phyloP scores from a whole-genome alignment of 2,888 invertebrate species.

The Campoplex capitator region DNA sequence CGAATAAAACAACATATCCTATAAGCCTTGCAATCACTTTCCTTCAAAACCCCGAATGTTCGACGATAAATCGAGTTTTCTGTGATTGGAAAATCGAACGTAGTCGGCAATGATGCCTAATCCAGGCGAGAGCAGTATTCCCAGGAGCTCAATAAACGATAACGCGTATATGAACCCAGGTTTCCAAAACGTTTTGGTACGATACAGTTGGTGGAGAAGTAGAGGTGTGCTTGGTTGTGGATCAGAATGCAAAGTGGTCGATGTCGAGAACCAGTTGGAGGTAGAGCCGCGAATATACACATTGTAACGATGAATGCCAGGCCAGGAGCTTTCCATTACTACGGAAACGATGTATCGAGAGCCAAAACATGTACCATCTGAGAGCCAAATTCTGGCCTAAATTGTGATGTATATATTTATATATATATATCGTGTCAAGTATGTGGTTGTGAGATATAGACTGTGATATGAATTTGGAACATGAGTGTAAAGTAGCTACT shows the following conservation, averaged over 20 bases:
- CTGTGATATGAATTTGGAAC: constrained; percentile 62
- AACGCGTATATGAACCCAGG: constrained; percentile 67
- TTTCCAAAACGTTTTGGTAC: constrained; percentile 54
- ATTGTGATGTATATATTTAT: constrained; percentile 28
- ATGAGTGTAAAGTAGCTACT: constrained; percentile 67
- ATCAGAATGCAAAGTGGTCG: constrained; percentile 64
- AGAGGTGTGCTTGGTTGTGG: constrained; percentile 39
- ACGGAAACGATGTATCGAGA: constrained; percentile 61
- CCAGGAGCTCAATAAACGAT: constrained; percentile 66
- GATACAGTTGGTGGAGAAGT: constrained; percentile 43
- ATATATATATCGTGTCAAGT: constrained; percentile 1
- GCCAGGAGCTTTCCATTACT: constrained; percentile 72
- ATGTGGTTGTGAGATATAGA: constrained; percentile 5
- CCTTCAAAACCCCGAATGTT: not conserved
- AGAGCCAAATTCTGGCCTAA: constrained; percentile 56
- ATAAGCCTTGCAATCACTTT: constrained; percentile 9
- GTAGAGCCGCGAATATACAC: constrained; percentile 11
- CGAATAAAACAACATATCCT: not conserved
- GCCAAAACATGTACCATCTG: constrained; percentile 58
- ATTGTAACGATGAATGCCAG: constrained; percentile 44
- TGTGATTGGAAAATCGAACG: constrained; percentile 25
- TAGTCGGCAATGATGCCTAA: constrained; percentile 49
- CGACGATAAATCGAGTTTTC: not conserved
- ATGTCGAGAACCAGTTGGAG: constrained; percentile 41
- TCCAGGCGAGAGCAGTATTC: constrained; percentile 42